These are phyloP conservation scores for Euzetes globulus DNA, from an alignment of 2,888 invertebrate genomes.

Conservation along the genomic window DNA sequence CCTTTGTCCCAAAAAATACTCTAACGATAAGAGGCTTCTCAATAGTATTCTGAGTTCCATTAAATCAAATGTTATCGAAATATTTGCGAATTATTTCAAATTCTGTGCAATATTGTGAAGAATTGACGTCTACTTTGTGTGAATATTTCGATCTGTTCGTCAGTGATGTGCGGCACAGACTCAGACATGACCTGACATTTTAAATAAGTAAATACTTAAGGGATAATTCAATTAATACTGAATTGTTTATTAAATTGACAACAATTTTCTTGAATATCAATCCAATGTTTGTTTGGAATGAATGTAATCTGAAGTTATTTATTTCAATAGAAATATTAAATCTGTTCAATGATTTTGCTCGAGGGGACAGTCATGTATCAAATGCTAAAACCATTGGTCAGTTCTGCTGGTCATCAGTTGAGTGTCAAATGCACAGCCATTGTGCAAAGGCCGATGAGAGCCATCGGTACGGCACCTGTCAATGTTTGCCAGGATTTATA, in stretches of 20 bases:
- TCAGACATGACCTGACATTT: neutral
- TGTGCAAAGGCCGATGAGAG: neutral
- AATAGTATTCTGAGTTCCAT: no score
- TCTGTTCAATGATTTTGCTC: neutral
- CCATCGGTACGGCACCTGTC: neutral
- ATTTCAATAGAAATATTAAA: neutral
- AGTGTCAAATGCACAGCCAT: neutral
- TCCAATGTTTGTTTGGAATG: neutral
- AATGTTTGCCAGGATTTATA: neutral
- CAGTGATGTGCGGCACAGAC: neutral
- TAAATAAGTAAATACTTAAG: neutral
- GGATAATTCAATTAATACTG: neutral
- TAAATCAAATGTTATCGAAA: no score
- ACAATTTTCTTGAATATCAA: neutral
- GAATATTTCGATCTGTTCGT: neutral
- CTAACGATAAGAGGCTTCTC: no score
- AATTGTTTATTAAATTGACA: neutral
- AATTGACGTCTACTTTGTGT: no score
- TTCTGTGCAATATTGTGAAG: no score
- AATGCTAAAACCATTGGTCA: neutral
- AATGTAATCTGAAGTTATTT: neutral
- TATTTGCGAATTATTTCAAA: no score
- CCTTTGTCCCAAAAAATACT: no score
- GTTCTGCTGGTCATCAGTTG: neutral
- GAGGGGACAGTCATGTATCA: slow-evolving; percentile 3